A percentile compares a stretch with the other conserved stretches of the same genome.
phyloP scores from a whole-genome alignment of 2,888 invertebrate genomes.

The Agrotis puta region DNA sequence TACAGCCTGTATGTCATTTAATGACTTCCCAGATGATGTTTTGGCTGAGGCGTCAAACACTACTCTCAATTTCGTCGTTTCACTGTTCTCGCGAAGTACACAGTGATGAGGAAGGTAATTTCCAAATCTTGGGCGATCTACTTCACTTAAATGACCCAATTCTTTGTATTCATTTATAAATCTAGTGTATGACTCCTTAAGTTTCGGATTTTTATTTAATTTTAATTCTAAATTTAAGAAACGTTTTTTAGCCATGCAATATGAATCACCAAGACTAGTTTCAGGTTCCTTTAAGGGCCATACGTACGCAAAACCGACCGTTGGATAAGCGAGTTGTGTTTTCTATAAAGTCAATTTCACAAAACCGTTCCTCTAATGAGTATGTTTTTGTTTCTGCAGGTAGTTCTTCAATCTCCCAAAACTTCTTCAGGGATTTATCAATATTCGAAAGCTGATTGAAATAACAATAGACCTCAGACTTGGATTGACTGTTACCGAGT shows the following conservation, averaged over 20 bases:
- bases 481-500: not conserved
- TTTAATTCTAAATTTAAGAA: constrained; percentile 7
- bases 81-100: not conserved
- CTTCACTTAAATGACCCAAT: constrained; percentile 4
- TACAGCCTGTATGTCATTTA: constrained; percentile 11
- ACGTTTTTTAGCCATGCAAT: constrained; percentile 7
- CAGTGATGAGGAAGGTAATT: constrained; percentile 17
- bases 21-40: constrained; percentile 1
- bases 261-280: constrained; percentile 5
- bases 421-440: not conserved
- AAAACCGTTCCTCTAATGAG: not conserved
- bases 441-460: not conserved
- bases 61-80: too few species aligned
- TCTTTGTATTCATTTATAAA: constrained; percentile 17
- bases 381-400: constrained; percentile 6
- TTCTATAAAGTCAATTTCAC: constrained; percentile 1
- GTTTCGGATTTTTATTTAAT: not conserved
- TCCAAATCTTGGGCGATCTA: not conserved
- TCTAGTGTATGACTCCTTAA: constrained; percentile 3
- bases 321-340: constrained; percentile 6
- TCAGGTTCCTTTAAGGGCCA: constrained; percentile 10
- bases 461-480: constrained; percentile 4
- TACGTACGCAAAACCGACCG: constrained; percentile 13
- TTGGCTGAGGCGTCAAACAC: constrained; percentile 12
- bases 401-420: constrained; percentile 7